Conservation (phyloP, 2,113 vertebrate genomes). For the Mohoua ochrocephala region DNA sequence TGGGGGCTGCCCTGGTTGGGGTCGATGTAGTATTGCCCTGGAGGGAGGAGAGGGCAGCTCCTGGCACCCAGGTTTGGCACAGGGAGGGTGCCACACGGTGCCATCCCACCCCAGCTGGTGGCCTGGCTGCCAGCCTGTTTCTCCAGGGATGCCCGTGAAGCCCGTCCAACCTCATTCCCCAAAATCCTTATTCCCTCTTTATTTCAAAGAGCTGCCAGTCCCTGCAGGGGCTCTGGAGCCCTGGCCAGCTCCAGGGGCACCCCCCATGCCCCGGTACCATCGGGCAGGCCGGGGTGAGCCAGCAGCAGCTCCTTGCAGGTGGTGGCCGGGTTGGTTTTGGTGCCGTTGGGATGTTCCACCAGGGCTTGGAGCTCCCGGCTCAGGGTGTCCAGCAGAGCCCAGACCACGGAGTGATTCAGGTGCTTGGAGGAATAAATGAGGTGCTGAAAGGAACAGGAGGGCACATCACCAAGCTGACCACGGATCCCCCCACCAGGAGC, state of each 20-base stretch:
- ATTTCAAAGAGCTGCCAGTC: not conserved
- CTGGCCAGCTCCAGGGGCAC: not conserved
- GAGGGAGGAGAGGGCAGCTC: not conserved
- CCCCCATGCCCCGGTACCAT: constrained; percentile 61
- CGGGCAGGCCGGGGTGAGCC: constrained; percentile 77
- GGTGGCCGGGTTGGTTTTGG: constrained; percentile 77
- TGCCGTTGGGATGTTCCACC: constrained; percentile 80
- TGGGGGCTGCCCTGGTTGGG: constrained; percentile 86
- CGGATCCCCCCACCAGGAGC: not conserved
- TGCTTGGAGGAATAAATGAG: constrained; percentile 76
- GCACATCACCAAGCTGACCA: not conserved
- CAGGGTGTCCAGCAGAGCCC: constrained; percentile 76
- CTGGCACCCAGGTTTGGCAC: not conserved
- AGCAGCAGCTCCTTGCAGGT: constrained; percentile 87
- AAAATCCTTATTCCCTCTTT: not conserved
- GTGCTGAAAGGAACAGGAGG: constrained; percentile 42
- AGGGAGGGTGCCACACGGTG: fast-evolving
- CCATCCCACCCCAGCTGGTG: not conserved
- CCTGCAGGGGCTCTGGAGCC: not conserved
- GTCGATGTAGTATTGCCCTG: constrained; percentile 89
- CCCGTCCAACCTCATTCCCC: not conserved
- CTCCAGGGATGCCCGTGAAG: not conserved
- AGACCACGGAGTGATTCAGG: constrained; percentile 69
- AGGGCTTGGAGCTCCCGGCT: constrained; percentile 75
- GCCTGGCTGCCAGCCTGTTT: fast-evolving